These are phyloP conservation scores for Symphodus melops DNA, from an alignment of 2,113 vertebrate species.

Conservation along the genomic window DNA sequence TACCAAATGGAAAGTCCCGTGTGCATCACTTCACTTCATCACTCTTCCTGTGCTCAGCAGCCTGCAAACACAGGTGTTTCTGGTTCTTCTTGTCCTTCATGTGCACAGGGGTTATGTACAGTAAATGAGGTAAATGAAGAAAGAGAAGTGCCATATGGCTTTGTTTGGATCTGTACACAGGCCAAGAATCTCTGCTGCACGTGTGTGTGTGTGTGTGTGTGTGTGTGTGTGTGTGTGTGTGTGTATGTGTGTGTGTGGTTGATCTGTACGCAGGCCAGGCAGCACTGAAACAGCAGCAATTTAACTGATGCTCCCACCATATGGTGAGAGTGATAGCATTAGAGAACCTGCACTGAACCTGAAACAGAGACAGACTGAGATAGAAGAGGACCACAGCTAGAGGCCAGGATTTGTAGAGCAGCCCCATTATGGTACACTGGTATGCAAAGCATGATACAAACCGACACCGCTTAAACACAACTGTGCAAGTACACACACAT, in stretches of 20 bases:
- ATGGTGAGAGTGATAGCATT: slow-evolving; percentile 79
- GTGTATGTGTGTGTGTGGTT: slow-evolving; percentile 19
- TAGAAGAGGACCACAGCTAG: slow-evolving; percentile 34
- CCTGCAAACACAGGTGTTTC: slow-evolving; percentile 48
- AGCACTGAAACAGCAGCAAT: slow-evolving; percentile 77
- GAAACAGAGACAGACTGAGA: slow-evolving; percentile 58
- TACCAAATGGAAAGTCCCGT: slow-evolving; percentile 16
- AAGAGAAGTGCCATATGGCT: slow-evolving; percentile 69
- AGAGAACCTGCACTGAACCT: slow-evolving; percentile 76
- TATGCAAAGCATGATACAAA: slow-evolving; percentile 57
- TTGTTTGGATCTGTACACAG: slow-evolving; percentile 60
- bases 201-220: slow-evolving; percentile 19
- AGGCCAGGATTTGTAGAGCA: slow-evolving; percentile 63
- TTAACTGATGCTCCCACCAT: slow-evolving; percentile 79
- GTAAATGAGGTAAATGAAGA: slow-evolving; percentile 63
- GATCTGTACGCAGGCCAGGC: slow-evolving; percentile 62
- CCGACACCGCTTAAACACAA: slow-evolving; percentile 5
- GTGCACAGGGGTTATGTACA: slow-evolving; percentile 46
- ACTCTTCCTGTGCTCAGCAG: slow-evolving; percentile 19
- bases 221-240: not conserved
- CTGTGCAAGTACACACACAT: slow-evolving; percentile 20
- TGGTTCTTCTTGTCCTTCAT: slow-evolving; percentile 61
- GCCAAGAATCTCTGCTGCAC: slow-evolving; percentile 30
- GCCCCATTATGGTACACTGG: slow-evolving; percentile 46
- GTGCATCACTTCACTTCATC: slow-evolving; percentile 18